These are phyloP conservation scores for Pristionchus mayeri DNA, from an alignment of 2,888 invertebrate species.

Conservation along the genomic window DNA sequence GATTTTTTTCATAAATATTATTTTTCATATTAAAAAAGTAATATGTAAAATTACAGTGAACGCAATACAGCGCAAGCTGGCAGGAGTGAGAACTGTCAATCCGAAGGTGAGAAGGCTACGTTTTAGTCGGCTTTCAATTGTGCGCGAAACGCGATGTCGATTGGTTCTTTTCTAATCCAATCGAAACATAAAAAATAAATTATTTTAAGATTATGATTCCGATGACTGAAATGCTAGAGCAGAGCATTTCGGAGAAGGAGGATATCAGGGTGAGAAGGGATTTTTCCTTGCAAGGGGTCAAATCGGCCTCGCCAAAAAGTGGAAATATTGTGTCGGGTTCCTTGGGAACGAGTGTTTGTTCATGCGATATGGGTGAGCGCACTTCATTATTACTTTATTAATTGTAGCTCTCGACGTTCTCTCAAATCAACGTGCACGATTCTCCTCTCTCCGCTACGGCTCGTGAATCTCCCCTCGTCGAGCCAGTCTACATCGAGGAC, in stretches of 20 bases:
- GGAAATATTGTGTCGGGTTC: too few relatives aligned
- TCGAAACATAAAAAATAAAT: background rate
- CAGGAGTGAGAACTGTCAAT: background rate
- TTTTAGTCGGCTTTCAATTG: too few relatives aligned
- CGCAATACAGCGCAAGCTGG: background rate
- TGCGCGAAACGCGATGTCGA: too few relatives aligned
- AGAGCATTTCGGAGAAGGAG: conserved; percentile 43
- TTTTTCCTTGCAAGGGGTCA: too few relatives aligned
- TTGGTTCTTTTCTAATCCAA: too few relatives aligned
- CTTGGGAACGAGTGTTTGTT: too few relatives aligned
- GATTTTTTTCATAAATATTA: background rate
- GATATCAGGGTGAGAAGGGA: conserved; percentile 50
- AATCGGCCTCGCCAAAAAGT: too few relatives aligned
- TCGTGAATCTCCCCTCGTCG: conserved; percentile 23
- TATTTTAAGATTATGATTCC: conserved; percentile 43
- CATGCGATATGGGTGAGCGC: too few relatives aligned
- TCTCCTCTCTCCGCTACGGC: background rate
- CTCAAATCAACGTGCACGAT: conserved; percentile 51
- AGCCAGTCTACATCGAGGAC: conserved; percentile 51
- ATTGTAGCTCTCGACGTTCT: conserved; percentile 40
- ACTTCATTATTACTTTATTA: too few relatives aligned
- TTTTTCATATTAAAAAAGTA: background rate
- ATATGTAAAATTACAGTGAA: background rate
- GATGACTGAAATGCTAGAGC: conserved; percentile 45
- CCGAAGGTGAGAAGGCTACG: conserved; percentile 5